These are phyloP conservation scores for Sesamia inferens DNA, from an alignment of 2,888 invertebrate species.

Conservation along the genomic window DNA sequence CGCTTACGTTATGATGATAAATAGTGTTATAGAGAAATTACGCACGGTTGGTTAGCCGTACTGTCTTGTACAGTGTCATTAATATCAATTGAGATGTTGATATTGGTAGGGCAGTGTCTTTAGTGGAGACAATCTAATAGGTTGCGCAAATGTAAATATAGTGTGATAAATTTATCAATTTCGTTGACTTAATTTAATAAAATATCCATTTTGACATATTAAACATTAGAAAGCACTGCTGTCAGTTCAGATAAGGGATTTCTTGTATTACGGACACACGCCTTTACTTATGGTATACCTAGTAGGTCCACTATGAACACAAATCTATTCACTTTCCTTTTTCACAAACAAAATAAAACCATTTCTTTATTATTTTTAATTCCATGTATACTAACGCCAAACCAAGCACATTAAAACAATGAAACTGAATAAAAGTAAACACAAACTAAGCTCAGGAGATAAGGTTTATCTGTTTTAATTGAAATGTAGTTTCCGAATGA, in stretches of 20 bases:
- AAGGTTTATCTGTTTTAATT: constrained; percentile 50
- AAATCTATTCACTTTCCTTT: neutral
- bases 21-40: constrained; percentile 58
- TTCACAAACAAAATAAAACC: neutral
- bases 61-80: constrained; percentile 61
- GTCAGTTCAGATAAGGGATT: neutral
- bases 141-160: constrained; percentile 7
- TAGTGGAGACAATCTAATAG: constrained; percentile 22
- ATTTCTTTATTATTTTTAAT: neutral
- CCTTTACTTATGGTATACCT: too few relatives aligned
- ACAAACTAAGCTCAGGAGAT: constrained; percentile 43
- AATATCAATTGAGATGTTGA: constrained; percentile 69
- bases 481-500: constrained; percentile 46
- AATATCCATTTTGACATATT: constrained; percentile 14
- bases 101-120: constrained; percentile 36
- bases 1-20: constrained; percentile 52
- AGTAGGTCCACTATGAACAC: neutral
- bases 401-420: constrained; percentile 37
- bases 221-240: neutral
- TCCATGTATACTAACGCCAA: neutral
- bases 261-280: neutral
- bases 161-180: constrained; percentile 33
- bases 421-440: constrained; percentile 37
- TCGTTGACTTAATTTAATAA: constrained; percentile 34
- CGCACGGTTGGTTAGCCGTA: constrained; percentile 46